phyloP scores from a whole-genome alignment of 2,888 invertebrate species.

The Enchytraeus crypticus region DNA sequence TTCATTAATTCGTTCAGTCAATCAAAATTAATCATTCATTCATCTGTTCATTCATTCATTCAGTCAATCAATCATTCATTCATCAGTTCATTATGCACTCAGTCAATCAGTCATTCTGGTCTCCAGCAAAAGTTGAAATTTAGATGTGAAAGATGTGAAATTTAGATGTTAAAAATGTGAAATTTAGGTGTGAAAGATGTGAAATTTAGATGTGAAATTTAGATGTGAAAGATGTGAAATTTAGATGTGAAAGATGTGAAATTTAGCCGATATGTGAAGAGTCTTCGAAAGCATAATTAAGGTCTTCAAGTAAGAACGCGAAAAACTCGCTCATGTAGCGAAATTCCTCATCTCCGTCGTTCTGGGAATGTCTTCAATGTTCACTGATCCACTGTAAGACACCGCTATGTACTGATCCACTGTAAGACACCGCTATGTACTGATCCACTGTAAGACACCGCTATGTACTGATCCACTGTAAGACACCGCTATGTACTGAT shows the following conservation, averaged over 20 bases:
- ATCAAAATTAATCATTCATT: no score
- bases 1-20: no score
- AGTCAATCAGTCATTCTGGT: neutral
- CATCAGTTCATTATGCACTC: neutral
- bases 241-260: neutral
- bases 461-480: no score
- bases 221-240: neutral
- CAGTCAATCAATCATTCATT: neutral
- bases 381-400: no score
- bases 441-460: no score
- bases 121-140: neutral
- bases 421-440: no score
- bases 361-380: no score
- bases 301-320: no score
- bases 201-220: neutral
- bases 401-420: no score
- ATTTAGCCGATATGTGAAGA: neutral
- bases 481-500: no score
- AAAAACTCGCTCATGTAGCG: neutral
- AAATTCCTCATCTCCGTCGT: neutral
- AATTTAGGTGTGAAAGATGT: neutral
- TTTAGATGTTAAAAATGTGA: neutral
- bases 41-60: no score
- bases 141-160: neutral
- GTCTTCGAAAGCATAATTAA: neutral